phyloP scores from a whole-genome alignment of 2,113 vertebrate species.

The Saimiri boliviensis region DNA sequence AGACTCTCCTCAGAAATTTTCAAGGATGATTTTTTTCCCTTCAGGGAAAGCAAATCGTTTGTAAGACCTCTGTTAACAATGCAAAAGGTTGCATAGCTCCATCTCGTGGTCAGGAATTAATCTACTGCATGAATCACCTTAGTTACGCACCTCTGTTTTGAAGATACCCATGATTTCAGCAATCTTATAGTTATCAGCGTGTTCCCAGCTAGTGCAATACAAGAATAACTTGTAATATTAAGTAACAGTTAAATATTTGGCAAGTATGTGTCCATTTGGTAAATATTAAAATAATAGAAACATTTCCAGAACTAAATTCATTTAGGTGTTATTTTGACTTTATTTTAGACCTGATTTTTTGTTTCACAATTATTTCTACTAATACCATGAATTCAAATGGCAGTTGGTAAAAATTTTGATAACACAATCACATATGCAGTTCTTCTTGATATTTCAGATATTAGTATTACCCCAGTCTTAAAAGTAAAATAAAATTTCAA shows the following conservation, averaged over 20 bases:
- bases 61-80: slow-evolving; percentile 35
- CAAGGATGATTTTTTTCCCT: not conserved
- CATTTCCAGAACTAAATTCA: not conserved
- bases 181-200: not conserved
- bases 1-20: not conserved
- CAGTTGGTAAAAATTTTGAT: slow-evolving; percentile 36
- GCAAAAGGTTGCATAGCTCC: slow-evolving; percentile 79
- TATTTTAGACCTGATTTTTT: slow-evolving; percentile 55
- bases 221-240: not conserved
- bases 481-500: slow-evolving; percentile 51
- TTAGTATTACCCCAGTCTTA: slow-evolving; percentile 50
- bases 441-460: slow-evolving; percentile 49
- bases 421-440: slow-evolving; percentile 36
- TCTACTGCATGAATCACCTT: not conserved
- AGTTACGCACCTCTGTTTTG: not conserved
- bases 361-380: slow-evolving; percentile 56
- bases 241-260: not conserved
- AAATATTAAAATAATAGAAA: slow-evolving; percentile 33
- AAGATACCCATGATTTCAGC: not conserved
- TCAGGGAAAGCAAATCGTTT: slow-evolving; percentile 49
- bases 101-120: slow-evolving; percentile 82
- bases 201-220: not conserved
- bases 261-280: not conserved
- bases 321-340: slow-evolving; percentile 50
- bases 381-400: slow-evolving; percentile 23